Conservation (phyloP, 2,888 invertebrate genomes). For the Caenorhabditis sp. region DNA sequence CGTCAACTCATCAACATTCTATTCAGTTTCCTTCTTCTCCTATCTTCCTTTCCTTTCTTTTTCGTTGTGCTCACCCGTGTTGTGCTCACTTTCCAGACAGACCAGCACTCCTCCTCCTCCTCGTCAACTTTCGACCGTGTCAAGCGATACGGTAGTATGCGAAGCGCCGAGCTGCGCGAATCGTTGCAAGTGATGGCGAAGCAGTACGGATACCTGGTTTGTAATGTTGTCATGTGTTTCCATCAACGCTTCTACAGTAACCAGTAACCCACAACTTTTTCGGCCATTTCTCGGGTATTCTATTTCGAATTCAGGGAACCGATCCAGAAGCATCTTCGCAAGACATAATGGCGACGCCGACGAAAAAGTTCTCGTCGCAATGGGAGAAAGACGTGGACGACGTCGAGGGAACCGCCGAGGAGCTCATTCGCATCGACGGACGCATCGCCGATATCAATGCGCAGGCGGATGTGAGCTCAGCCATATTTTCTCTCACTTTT, state of each 20-base stretch:
- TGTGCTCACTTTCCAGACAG: constrained; percentile 46
- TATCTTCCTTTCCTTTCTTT: not conserved
- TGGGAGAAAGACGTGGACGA: constrained; percentile 71
- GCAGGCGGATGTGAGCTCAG: constrained; percentile 48
- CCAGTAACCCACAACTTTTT: no score
- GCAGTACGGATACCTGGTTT: constrained; percentile 61
- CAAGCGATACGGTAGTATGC: constrained; percentile 74
- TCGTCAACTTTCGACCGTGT: constrained; percentile 67
- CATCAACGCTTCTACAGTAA: constrained; percentile 16
- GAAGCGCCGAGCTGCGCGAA: constrained; percentile 72
- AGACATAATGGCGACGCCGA: constrained; percentile 43
- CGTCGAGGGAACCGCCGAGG: constrained; percentile 58
- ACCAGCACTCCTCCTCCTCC: constrained; percentile 10
- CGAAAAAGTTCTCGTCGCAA: constrained; percentile 66
- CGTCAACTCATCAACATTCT: constrained; percentile 20
- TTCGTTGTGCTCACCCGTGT: constrained; percentile 8
- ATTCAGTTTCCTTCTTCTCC: constrained; percentile 21
- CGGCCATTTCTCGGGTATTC: not conserved
- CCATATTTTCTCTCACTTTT: not conserved
- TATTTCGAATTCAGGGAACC: constrained; percentile 14
- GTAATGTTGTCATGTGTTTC: constrained; percentile 56
- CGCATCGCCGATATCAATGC: constrained; percentile 54
- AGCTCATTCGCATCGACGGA: constrained; percentile 57
- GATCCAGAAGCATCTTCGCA: constrained; percentile 29
- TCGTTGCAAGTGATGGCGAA: constrained; percentile 67